Conservation (phyloP, 2,797 vertebrate genomes). For the Parambassis ranga region DNA sequence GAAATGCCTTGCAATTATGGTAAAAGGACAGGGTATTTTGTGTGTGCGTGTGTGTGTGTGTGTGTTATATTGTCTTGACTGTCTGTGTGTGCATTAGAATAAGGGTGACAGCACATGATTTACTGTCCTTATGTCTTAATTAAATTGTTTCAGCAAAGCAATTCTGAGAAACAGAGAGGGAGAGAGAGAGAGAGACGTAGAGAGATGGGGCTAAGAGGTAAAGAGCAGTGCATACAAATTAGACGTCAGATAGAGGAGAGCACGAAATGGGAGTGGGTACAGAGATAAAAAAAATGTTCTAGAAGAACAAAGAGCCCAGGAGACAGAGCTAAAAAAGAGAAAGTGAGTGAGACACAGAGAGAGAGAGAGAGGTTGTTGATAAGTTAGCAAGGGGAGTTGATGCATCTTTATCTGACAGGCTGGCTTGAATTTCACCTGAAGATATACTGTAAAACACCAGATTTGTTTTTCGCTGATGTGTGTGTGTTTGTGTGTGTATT, state of each 20-base stretch:
- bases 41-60: constrained; percentile 12
- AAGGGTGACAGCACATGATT: constrained; percentile 92
- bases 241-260: constrained; percentile 73
- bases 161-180: constrained; percentile 69
- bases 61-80: constrained; percentile 5
- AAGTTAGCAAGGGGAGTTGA: constrained; percentile 3
- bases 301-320: constrained; percentile 41
- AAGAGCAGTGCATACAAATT: constrained; percentile 76
- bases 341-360: constrained; percentile 1
- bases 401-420: constrained; percentile 19
- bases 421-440: constrained; percentile 32
- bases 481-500: constrained; percentile 37
- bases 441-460: constrained; percentile 13
- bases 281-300: constrained; percentile 45
- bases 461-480: neutral
- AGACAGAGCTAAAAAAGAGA: constrained; percentile 28
- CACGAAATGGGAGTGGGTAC: constrained; percentile 55
- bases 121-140: constrained; percentile 96
- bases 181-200: constrained; percentile 22
- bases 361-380: neutral
- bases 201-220: constrained; percentile 39
- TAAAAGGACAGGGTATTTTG: constrained; percentile 51
- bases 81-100: constrained; percentile 42
- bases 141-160: constrained; percentile 96
- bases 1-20: constrained; percentile 68